These are phyloP conservation scores for Pyrocoelia pectoralis DNA, from an alignment of 2,888 invertebrate genomes.

Conservation along the genomic window DNA sequence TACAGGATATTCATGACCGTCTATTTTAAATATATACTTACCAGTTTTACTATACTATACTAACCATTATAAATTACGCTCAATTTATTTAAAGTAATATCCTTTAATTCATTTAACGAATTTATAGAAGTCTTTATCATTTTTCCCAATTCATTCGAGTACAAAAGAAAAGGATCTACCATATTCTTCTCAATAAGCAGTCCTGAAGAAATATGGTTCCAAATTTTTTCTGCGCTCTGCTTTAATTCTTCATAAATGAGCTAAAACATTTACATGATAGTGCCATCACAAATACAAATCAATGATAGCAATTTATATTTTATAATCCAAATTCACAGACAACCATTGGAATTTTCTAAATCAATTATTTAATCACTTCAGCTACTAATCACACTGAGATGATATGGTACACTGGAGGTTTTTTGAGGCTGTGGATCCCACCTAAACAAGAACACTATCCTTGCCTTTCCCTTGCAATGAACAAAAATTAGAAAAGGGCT, in stretches of 20 bases:
- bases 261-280: slow-evolving; percentile 33
- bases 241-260: slow-evolving; percentile 46
- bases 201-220: slow-evolving; percentile 30
- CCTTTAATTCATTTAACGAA: slow-evolving; percentile 34
- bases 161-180: slow-evolving; percentile 39
- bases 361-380: too few species aligned
- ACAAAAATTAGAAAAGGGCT: too few species aligned
- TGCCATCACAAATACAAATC: not conserved
- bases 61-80: slow-evolving; percentile 43
- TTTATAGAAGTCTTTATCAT: slow-evolving; percentile 37
- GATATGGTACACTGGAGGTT: too few species aligned
- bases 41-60: too few species aligned
- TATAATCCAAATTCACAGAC: not conserved
- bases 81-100: slow-evolving; percentile 33
- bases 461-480: too few species aligned
- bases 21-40: too few species aligned
- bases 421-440: too few species aligned
- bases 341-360: too few species aligned
- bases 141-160: slow-evolving; percentile 41
- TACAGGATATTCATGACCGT: too few species aligned
- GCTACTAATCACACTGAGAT: too few species aligned
- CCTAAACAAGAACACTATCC: too few species aligned
- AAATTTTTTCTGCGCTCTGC: slow-evolving; percentile 26
- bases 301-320: not conserved
- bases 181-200: not conserved